Evolutionary conservation across 2,888 invertebrate species (phyloP), one percentile per base, ranked within the genome.

Genomic region (Trachelus iudaicus): DNA sequence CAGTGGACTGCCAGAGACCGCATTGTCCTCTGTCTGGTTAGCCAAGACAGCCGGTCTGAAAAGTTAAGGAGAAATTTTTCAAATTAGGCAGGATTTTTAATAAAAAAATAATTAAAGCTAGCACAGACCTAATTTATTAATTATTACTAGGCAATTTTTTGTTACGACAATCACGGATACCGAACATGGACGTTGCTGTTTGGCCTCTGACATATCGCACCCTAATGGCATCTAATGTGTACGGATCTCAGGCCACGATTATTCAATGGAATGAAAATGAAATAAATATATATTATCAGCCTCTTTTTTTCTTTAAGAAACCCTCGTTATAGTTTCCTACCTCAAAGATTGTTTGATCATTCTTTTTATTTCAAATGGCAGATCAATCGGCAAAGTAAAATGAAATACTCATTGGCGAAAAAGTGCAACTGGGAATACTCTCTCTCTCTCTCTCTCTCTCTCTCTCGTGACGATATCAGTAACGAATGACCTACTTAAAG

Each of bases 1-100:
- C 73, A 87, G 31, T 0, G 87, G 88, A 69, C 87, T 88, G 30
- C 83, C 85, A n/a, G 87, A 79, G 68, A 80, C 83, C 69, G 82
- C 84, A 31, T 85, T 76, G 4, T 89, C 87, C 74, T 89, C 89
- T 31, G 85, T 76, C 40, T 23, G 1, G 73, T 83, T 87, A 75
- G 82, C 76, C 75, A 85, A 73, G 11, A 78, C 56, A 31, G 79
- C 69, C 34, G 86, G 80, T 83, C 89, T 89, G 79, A 34, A 34
- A 84, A 85, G 40, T 56, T 15, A 13, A 15, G 0, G 12, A 56
- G 2, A 23, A 56, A 56, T 56, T 56, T 56, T 56, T 2, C 23
- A 9, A 56, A 23, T 56, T 56, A 56, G 40, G 1, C 37, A 56
- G 0, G 23, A 56, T 9, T 9, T 23, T 23, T 56, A 15, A 9